Conservation (phyloP, 2,797 vertebrate species). For the Stomatorhinus walkeri region DNA sequence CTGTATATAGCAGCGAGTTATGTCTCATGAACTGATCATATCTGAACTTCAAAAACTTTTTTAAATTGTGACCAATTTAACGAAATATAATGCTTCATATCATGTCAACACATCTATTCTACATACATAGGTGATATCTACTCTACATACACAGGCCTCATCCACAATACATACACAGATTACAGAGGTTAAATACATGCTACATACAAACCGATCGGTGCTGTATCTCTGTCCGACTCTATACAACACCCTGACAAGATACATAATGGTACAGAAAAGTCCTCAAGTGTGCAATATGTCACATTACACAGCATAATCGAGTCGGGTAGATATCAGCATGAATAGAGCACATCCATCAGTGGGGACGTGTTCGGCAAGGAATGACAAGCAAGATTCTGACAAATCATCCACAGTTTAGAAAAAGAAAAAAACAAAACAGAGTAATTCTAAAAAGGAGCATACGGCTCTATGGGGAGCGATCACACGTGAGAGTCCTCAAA, state of each 20-base stretch:
- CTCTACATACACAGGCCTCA: not conserved
- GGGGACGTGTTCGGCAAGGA: not conserved
- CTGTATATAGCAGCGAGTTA: not conserved
- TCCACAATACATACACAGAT: not conserved
- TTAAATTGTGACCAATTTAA: not conserved
- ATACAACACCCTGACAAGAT: not conserved
- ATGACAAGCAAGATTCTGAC: slow-evolving; percentile 1
- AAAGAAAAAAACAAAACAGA: not conserved
- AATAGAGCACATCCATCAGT: not conserved
- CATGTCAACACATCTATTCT: not conserved
- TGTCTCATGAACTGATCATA: not conserved
- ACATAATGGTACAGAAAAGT: not conserved
- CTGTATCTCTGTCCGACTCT: not conserved
- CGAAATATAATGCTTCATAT: not conserved
- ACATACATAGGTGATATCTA: not conserved
- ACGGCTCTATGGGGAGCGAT: not conserved
- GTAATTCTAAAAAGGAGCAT: not conserved
- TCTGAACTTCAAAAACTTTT: not conserved
- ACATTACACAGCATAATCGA: not conserved
- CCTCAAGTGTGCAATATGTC: slow-evolving; percentile 2
- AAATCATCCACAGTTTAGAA: not conserved
- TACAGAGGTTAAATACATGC: not conserved
- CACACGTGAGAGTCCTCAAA: not conserved
- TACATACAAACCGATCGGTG: not conserved
- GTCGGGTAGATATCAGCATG: not conserved